phyloP scores from a whole-genome alignment of 1,140 invertebrate species.

The Conus betulinus region DNA sequence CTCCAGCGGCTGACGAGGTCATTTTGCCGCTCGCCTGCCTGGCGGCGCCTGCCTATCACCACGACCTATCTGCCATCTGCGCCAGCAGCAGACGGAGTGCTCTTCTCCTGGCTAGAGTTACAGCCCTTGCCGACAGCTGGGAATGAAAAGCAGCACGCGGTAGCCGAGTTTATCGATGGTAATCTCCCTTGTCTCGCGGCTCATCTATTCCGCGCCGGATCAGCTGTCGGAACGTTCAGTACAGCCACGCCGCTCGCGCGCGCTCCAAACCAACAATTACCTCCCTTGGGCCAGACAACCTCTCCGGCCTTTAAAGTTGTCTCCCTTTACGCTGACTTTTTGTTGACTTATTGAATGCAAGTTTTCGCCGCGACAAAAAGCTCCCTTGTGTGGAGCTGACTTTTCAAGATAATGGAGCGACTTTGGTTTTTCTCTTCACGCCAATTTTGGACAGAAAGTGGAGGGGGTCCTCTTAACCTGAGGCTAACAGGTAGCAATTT shows the following conservation, averaged over 20 bases:
- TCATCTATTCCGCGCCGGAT: conserved; percentile 20
- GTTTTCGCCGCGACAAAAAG: neutral
- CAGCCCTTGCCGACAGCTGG: conserved; percentile 29
- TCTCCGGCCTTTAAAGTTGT: neutral
- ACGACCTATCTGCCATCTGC: conserved; percentile 6
- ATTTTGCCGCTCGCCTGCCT: neutral
- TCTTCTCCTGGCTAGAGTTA: conserved; percentile 35
- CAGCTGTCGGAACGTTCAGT: conserved; percentile 22
- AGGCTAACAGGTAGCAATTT: no score
- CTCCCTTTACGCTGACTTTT: neutral
- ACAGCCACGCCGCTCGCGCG: neutral
- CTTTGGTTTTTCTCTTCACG: neutral
- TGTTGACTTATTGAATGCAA: neutral
- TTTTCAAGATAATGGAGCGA: neutral
- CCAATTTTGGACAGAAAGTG: neutral
- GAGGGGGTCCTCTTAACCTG: no score
- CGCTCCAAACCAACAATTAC: conserved; percentile 18
- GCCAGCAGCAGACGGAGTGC: neutral
- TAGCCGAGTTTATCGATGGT: conserved; percentile 37
- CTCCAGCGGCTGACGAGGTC: neutral
- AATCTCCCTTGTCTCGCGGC: conserved; percentile 34
- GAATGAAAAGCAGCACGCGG: conserved; percentile 29
- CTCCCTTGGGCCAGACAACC: conserved; percentile 22
- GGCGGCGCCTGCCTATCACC: conserved; percentile 18
- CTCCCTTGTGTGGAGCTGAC: neutral